phyloP scores from a whole-genome alignment of 2,113 vertebrate genomes.

The Salvelinus fontinalis region DNA sequence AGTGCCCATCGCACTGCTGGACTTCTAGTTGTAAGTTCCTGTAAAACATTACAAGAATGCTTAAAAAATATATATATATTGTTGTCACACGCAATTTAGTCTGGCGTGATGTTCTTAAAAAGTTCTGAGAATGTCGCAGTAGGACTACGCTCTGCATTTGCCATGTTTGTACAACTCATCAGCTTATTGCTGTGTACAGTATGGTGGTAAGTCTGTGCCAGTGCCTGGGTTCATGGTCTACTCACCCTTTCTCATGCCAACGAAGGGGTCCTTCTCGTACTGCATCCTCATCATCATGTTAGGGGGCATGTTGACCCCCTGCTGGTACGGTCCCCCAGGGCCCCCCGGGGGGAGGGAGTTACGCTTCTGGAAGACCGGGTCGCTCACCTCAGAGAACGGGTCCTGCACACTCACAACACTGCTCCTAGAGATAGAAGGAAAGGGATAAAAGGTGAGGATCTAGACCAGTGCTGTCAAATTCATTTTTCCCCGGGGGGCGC shows the following conservation, averaged over 20 bases:
- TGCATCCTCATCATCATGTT: constrained; percentile 96
- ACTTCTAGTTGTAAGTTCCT: too few relatives aligned
- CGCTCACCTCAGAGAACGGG: constrained; percentile 91
- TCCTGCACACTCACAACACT: constrained; percentile 89
- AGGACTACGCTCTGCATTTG: not conserved
- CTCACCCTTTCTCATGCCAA: constrained; percentile 96
- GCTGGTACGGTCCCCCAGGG: constrained; percentile 83
- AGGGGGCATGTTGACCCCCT: constrained; percentile 82
- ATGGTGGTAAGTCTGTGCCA: not conserved
- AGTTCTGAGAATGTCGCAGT: too few relatives aligned
- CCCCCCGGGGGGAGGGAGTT: constrained; percentile 81
- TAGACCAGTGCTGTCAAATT: too few relatives aligned
- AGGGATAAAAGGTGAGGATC: too few relatives aligned
- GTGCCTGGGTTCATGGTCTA: constrained; percentile 28
- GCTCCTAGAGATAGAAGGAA: constrained; percentile 67
- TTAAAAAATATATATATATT: too few relatives aligned
- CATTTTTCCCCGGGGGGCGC: too few relatives aligned
- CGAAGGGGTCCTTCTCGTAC: constrained; percentile 95
- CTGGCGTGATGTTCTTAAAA: too few relatives aligned
- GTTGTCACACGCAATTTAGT: too few relatives aligned
- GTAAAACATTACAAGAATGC: too few relatives aligned
- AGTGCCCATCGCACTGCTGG: too few relatives aligned
- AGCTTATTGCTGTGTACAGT: not conserved
- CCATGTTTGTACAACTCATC: not conserved
- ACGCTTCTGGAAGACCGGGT: constrained; percentile 89